Conservation (phyloP, 2,888 invertebrate genomes). For the Norana najaformis region DNA sequence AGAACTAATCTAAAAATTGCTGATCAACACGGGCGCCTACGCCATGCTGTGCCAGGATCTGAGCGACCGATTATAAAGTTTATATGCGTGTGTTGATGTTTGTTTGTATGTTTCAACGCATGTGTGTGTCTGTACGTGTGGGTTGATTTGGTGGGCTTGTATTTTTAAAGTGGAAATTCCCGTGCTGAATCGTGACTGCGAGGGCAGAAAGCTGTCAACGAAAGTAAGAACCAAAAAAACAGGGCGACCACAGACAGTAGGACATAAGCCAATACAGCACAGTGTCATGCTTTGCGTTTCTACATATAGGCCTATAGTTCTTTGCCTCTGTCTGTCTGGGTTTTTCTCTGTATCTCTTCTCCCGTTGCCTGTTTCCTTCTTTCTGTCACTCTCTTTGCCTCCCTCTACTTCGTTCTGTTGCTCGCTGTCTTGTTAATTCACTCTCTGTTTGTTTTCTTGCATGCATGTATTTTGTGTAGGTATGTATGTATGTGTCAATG, state of each 20-base stretch:
- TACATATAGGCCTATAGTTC: background rate
- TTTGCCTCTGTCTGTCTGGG: background rate
- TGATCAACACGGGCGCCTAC: background rate
- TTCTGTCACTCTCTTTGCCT: no score
- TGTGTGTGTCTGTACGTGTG: background rate
- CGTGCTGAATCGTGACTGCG: background rate
- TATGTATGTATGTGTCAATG: no score
- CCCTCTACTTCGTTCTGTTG: no score
- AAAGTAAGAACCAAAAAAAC: background rate
- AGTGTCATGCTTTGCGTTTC: no score
- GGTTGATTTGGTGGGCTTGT: background rate
- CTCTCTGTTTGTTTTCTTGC: background rate
- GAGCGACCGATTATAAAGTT: background rate
- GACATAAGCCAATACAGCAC: background rate
- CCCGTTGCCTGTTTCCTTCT: background rate
- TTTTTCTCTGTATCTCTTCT: background rate
- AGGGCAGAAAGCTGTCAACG: background rate
- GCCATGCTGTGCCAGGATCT: background rate
- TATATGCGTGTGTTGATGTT: background rate
- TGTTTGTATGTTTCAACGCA: background rate
- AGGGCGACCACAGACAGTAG: background rate
- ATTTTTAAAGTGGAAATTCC: background rate
- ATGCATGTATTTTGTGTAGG: background rate
- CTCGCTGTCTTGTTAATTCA: background rate
- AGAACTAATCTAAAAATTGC: background rate